Conservation (phyloP, 2,797 vertebrate genomes). For the Pelochelys cantorii region DNA sequence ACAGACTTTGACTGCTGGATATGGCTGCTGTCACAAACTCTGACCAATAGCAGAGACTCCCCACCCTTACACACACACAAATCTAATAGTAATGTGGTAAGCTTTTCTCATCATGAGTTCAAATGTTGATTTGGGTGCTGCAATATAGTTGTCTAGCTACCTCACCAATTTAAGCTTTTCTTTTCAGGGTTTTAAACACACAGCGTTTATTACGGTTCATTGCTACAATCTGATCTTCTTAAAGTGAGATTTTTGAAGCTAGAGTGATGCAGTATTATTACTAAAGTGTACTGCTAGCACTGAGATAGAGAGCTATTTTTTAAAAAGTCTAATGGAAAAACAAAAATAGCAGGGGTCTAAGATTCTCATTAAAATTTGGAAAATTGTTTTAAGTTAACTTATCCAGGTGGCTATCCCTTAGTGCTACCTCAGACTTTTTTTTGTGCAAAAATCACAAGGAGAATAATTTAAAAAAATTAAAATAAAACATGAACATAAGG, state of each 20-base stretch:
- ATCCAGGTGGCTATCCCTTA: background rate
- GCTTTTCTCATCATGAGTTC: background rate
- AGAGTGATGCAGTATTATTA: constrained; percentile 6
- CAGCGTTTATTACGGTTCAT: background rate
- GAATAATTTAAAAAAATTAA: constrained; percentile 1
- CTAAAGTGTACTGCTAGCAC: constrained; percentile 2
- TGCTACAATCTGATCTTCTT: background rate
- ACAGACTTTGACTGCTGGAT: background rate
- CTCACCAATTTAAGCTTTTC: background rate
- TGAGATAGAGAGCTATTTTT: background rate
- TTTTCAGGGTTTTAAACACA: background rate
- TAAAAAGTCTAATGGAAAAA: background rate
- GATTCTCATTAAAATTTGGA: constrained; percentile 54
- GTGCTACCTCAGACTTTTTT: background rate
- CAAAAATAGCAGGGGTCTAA: constrained; percentile 10
- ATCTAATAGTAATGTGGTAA: background rate
- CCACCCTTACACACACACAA: background rate
- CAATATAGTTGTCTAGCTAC: background rate
- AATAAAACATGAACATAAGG: constrained; percentile 14
- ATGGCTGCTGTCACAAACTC: background rate
- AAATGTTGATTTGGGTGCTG: background rate
- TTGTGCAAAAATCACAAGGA: constrained; percentile 39
- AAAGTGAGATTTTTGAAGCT: constrained; percentile 6
- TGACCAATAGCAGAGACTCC: background rate
- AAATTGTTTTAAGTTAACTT: constrained; percentile 16